A percentile compares a stretch with the other conserved stretches of the same genome.
These are phyloP conservation scores for Cyprinodon tularosa DNA, from an alignment of 2,113 vertebrate genomes.

Conservation along the genomic window DNA sequence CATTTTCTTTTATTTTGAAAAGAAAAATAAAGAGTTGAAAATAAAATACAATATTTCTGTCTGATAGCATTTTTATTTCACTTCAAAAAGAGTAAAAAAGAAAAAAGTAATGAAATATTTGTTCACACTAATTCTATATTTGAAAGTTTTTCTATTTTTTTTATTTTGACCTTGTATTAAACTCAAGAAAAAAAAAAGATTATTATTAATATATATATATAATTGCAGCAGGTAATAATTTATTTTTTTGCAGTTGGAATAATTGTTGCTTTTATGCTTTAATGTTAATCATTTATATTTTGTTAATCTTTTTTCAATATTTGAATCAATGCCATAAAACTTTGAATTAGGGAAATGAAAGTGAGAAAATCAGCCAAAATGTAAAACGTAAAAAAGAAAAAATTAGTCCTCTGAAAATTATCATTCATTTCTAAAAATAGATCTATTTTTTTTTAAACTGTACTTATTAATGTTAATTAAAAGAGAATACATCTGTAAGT, in stretches of 20 bases:
- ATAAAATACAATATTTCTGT: background rate
- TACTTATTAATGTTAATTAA: background rate
- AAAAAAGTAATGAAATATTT: background rate
- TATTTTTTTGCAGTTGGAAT: background rate
- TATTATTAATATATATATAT: background rate
- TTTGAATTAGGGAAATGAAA: background rate
- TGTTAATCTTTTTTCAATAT: background rate
- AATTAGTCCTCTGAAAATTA: background rate
- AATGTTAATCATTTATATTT: background rate
- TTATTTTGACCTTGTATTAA: background rate
- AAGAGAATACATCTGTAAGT: slow-evolving; percentile 16
- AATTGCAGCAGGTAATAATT: background rate
- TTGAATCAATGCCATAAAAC: background rate
- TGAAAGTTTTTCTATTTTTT: background rate
- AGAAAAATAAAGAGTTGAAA: background rate
- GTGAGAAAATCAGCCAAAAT: background rate
- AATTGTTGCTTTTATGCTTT: background rate
- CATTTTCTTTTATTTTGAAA: background rate
- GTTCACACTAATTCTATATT: background rate
- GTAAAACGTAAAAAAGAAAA: background rate
- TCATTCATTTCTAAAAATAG: background rate
- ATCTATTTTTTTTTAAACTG: background rate
- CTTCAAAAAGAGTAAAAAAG: background rate
- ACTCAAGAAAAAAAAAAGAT: background rate
- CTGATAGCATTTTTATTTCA: background rate